Evolutionary conservation across 2,113 vertebrate species (phyloP), one percentile per base, ranked within the genome.

Genomic region (Cephalopholis sonnerati): DNA sequence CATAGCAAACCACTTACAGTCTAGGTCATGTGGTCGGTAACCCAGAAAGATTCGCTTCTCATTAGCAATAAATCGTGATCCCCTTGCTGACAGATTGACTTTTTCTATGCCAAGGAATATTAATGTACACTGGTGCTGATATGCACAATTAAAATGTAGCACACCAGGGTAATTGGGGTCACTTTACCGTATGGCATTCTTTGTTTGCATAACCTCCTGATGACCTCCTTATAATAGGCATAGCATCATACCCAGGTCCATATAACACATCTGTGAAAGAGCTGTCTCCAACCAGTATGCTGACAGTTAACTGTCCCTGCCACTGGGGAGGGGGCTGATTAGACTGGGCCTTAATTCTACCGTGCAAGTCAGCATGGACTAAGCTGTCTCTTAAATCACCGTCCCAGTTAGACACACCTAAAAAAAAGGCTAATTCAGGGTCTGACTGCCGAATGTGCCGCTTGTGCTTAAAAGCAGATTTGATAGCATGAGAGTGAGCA

Each of bases 81-180:
- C 54, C 55, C 36, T 50, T 15, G 7, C 57, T 58, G 58, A 65
- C 76, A 83, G 53, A 83, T 70, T 71, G 71, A 54, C 72, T 75
- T 66, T 76, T 79, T 79, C 44, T 76, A 10, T 48, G 17, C 66
- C 65, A 71, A 22, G 7, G 51, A 74, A 68, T 70, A 50, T 66
- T 39, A 55, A 63, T 29, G 27, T 51, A 44, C 27, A 69, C 2
- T 58, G 11, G 24, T 36, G 51, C 59, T 41, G 29, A 65, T 57
- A 24, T 44, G 44, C 44, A 55, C 64, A 51, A 80, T 75, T 65
- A 68, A 62, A 69, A 64, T 39, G 12, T 27, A n/a, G 27, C n/a
- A 17, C 32, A 24, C 13, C 24, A 29, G 54, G 16, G 25, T 73
- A 73, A 78, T 78, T 69, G 15, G 54, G 70, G 48, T 74, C 16